Conservation (phyloP, 2,113 vertebrate genomes). For the Caloenas nicobarica region DNA sequence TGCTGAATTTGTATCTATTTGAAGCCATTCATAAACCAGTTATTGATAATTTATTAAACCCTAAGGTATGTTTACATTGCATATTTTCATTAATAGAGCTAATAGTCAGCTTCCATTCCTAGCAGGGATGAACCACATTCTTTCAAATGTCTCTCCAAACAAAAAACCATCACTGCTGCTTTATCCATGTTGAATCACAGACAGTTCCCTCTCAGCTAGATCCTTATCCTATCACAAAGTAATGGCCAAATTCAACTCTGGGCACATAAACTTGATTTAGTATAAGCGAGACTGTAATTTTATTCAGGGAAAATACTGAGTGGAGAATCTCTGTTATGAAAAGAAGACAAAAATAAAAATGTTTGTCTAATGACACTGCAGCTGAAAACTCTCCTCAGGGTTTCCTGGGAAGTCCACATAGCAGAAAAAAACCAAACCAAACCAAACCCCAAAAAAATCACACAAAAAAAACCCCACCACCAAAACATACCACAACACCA, state of each 20-base stretch:
- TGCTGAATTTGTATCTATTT: not conserved
- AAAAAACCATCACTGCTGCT: not conserved
- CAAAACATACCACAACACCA: not conserved
- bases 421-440: too few species aligned
- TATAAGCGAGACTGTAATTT: not conserved
- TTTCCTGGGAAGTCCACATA: not conserved
- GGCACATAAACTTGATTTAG: not conserved
- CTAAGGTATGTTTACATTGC: not conserved
- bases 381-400: not conserved
- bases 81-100: not conserved
- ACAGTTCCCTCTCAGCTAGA: not conserved
- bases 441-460: too few species aligned
- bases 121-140: not conserved
- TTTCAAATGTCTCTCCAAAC: not conserved
- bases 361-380: not conserved
- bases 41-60: not conserved
- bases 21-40: not conserved
- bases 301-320: not conserved
- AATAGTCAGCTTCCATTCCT: not conserved
- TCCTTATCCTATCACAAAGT: not conserved
- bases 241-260: not conserved
- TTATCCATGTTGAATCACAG: not conserved
- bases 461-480: not conserved
- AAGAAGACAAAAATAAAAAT: not conserved
- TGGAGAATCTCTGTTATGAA: not conserved